Base-by-base conservation (phyloP, 2,888 invertebrate genomes). In the Dasysyrphus albostriatus region DNA sequence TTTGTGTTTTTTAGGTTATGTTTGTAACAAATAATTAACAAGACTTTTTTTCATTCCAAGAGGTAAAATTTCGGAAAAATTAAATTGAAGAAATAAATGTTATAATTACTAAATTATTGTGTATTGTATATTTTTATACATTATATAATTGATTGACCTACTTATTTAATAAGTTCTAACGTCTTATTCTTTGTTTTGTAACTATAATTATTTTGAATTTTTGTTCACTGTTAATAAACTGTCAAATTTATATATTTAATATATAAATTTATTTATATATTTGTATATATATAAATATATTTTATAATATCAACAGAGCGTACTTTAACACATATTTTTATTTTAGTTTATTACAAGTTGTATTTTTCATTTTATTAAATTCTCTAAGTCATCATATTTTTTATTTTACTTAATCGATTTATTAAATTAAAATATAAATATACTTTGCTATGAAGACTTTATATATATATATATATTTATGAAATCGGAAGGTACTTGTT, bases 401-500 rank as follows among this genome's bases (percentile, higher is more conserved):
- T 10, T 37, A 44, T 49, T 75, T 12, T 65, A 14, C n/a, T 42
- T 24, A 24, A 75, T 19, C 12, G 72, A 56, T 67, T 61, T 61
- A 51, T 37, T 65, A 42, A 72, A 81, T 54, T 42, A 54, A 78
- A 63, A 83, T 70, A 70, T 74, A 77, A 59, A 72, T 56, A 61
- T 67, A 69, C 42, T 58, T 39, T 37, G 16, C 39, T 51, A 39
- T 69, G 14, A 34, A 54, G 37, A 69, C 16, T 54, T 12, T 51
- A 24, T 19, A 54, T 14, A n/a, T 29, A 32, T 32, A 7, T 51
- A 39, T 67, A 51, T 51, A 24, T 70, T 74, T 63, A 73, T 81
- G 81, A 81, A 82, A 74, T 85, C 76, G 85, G 82, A 82, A 82
- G 85, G 82, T 82, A 85, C 82, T 85, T 85, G 69, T 82, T 81